Evolutionary conservation across 2,888 invertebrate species (phyloP).

Genomic region (Drosophila emarginata): DNA sequence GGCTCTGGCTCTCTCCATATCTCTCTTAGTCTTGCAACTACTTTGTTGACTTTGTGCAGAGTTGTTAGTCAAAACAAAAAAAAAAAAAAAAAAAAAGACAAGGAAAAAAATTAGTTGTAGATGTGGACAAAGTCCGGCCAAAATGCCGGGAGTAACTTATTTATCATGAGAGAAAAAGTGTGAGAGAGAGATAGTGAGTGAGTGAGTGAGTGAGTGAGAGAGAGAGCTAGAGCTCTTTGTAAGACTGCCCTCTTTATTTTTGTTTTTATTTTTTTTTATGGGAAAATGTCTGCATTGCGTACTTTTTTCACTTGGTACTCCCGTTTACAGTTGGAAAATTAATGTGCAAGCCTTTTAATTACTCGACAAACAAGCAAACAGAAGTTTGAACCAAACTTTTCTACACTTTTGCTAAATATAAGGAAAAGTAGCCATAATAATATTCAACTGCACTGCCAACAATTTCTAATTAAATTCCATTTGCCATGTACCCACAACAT

Average conservation of each 20-base stretch:
- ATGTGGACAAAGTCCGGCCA: conserved; percentile 43
- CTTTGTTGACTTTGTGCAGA: conserved; percentile 64
- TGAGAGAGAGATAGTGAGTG: too few relatives aligned
- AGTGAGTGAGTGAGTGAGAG: conserved; percentile 39
- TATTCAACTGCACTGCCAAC: conserved; percentile 17
- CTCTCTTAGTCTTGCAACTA: conserved; percentile 43
- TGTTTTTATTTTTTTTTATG: conserved; percentile 23
- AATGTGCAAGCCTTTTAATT: conserved; percentile 74
- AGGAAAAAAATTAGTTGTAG: conserved; percentile 63
- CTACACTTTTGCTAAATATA: conserved; percentile 36
- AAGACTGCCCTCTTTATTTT: conserved; percentile 21
- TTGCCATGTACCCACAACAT: not conserved
- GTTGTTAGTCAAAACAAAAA: conserved; percentile 29
- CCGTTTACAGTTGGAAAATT: conserved; percentile 60
- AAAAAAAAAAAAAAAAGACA: conserved; percentile 31
- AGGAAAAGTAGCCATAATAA: conserved; percentile 24
- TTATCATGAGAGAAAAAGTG: conserved; percentile 2
- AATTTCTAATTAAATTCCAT: conserved; percentile 15
- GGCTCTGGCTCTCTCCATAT: not conserved
- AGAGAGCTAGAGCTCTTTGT: conserved; percentile 50
- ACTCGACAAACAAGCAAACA: conserved; percentile 73
- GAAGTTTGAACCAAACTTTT: conserved; percentile 52
- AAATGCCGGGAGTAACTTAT: conserved; percentile 29
- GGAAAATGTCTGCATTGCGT: conserved; percentile 61
- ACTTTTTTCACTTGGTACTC: conserved; percentile 45